Conservation (phyloP, 92 coral and sea anemone species). For the Epizoanthus stellaris region DNA sequence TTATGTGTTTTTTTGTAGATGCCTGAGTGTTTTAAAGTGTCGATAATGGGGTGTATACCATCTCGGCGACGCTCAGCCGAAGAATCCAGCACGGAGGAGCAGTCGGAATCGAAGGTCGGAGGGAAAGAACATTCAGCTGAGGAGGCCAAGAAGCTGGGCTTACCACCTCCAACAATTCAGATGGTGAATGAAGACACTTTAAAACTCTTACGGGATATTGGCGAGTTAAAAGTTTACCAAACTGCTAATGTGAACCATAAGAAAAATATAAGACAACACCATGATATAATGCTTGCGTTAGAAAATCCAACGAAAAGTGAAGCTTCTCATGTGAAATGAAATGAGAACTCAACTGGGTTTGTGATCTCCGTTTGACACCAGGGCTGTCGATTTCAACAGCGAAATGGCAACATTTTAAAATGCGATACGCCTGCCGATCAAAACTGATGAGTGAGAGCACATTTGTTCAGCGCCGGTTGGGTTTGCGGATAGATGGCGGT, state of each 20-base stretch:
- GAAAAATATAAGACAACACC: constrained; percentile 77
- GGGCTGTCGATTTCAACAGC: constrained; percentile 1
- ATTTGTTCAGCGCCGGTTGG: not conserved
- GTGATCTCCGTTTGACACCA: not conserved
- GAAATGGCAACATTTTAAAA: constrained; percentile 7
- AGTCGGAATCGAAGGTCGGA: constrained; percentile 60
- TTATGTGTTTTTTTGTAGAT: constrained; percentile 65
- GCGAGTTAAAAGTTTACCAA: constrained; percentile 92
- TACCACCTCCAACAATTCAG: constrained; percentile 81
- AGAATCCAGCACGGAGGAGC: constrained; percentile 61
- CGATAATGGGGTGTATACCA: constrained; percentile 96
- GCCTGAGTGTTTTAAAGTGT: constrained; percentile 80
- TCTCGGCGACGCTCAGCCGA: constrained; percentile 74
- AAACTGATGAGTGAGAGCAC: not conserved
- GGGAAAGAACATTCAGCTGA: constrained; percentile 53
- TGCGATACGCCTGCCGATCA: not conserved
- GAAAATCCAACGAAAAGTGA: constrained; percentile 86
- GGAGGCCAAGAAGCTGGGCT: constrained; percentile 31
- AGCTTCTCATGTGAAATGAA: constrained; percentile 38
- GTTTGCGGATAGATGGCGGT: not conserved
- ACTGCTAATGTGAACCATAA: constrained; percentile 82
- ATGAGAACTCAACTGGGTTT: constrained; percentile 21
- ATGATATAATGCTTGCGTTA: constrained; percentile 86
- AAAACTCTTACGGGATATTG: constrained; percentile 90
- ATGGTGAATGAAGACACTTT: constrained; percentile 94